Evolutionary conservation across 92 coral and sea anemone genomes (phyloP).

Genomic region (Montipora capitata): DNA sequence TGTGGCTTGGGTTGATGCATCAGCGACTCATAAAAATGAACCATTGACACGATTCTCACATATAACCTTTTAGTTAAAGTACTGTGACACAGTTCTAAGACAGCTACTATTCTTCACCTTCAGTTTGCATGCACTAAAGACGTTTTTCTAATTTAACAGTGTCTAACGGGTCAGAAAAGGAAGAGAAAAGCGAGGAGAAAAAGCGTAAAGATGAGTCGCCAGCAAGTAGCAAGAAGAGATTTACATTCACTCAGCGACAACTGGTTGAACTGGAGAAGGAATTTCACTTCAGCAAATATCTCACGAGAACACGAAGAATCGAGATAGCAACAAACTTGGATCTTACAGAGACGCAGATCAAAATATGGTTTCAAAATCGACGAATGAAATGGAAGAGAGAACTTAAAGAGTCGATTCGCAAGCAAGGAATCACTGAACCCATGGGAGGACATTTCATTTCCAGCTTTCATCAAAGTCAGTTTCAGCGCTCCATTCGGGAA

Average conservation of each 20-base stretch:
- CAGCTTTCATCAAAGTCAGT: slow-evolving; percentile 22
- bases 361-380: slow-evolving; percentile 99
- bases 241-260: slow-evolving; percentile 96
- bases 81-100: background rate
- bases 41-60: background rate
- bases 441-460: slow-evolving; percentile 13
- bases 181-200: slow-evolving; percentile 26
- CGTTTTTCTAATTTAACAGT: slow-evolving; percentile 14
- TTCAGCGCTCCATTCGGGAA: slow-evolving; percentile 18
- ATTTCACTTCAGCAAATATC: slow-evolving; percentile 97
- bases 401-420: slow-evolving; percentile 88
- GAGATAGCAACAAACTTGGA: slow-evolving; percentile 95
- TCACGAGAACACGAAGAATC: slow-evolving; percentile 93
- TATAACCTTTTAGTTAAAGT: background rate
- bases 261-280: slow-evolving; percentile 98
- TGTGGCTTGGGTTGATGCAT: slow-evolving; percentile 40
- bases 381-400: slow-evolving; percentile 99
- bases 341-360: slow-evolving; percentile 97
- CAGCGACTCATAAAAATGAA: slow-evolving; percentile 3
- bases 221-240: slow-evolving; percentile 84
- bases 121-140: background rate
- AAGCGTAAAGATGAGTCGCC: slow-evolving; percentile 1
- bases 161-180: slow-evolving; percentile 23
- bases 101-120: background rate
- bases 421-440: slow-evolving; percentile 39